Evolutionary conservation across 2,113 vertebrate species (phyloP), one percentile per base, ranked within the genome.

Genomic region (Pseudorhombus dupliciocellatus): DNA sequence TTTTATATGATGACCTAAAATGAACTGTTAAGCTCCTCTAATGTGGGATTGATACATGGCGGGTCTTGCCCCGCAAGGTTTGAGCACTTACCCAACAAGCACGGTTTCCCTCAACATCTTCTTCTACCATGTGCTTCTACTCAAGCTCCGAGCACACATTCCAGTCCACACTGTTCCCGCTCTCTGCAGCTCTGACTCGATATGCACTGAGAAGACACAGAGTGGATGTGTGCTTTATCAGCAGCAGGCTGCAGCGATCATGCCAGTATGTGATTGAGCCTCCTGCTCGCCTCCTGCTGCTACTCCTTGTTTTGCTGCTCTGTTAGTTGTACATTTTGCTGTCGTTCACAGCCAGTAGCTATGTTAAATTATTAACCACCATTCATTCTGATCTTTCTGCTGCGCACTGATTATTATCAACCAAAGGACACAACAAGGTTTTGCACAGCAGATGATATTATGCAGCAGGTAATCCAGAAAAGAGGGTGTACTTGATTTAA

Each of bases 301-400:
- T 70, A 65, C 22, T 59, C 76, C 60, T 76, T 77, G 51, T 85
- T 81, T 65, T 78, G 87, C 80, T 73, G 81, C 89, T 89, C 79
- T 78, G 31, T 71, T 84, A 80, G 83, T 66, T 51, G 21, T 75
- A 60, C 60, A 80, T 71, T 75, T 51, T 74, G 55, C 58, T 60
- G 40, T 20, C 54, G 40, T 61, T 70, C 42, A 24, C 55, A 81
- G 64, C 78, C 55, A 22, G 26, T 55, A 57, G 37, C 28, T 77
- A 10, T 64, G 15, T 62, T 62, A 18, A 6, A 26, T 50, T 26
- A 50, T 28, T 54, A 42, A 48, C 42, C 31, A 30, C 42, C 16
- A 31, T 55, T 54, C 15, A 26, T 40, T 64, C 66, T 4, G 25
- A 58, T 28, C 21, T 15, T 34, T 68, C 64, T 37, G 48, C 54